Evolutionary conservation across 2,113 vertebrate species (phyloP).

Genomic region (Gambusia affinis): DNA sequence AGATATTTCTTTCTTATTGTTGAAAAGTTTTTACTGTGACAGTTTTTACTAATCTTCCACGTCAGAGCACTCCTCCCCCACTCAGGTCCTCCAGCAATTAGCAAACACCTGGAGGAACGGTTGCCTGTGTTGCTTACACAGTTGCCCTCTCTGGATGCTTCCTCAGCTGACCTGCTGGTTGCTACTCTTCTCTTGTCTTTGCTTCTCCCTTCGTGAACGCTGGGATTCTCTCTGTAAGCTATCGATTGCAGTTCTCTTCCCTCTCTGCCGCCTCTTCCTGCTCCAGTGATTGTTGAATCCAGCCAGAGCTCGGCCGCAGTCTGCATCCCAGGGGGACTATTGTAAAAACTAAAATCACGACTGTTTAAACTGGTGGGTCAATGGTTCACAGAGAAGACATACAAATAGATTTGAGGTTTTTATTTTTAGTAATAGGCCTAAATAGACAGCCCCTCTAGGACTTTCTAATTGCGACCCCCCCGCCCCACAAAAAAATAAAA

Average conservation of each 20-base stretch:
- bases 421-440: slow-evolving; percentile 23
- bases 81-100: too few species aligned
- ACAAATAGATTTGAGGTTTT: slow-evolving; percentile 26
- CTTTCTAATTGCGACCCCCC: too few species aligned
- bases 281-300: slow-evolving; percentile 48
- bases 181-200: not conserved
- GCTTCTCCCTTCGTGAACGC: slow-evolving; percentile 40
- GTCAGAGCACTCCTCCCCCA: too few species aligned
- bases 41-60: too few species aligned
- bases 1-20: too few species aligned
- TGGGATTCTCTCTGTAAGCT: slow-evolving; percentile 41
- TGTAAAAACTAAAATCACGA: slow-evolving; percentile 45
- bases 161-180: slow-evolving; percentile 25
- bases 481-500: too few species aligned
- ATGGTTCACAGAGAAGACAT: slow-evolving; percentile 22
- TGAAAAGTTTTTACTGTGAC: too few species aligned
- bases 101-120: too few species aligned
- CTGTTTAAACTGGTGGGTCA: slow-evolving; percentile 45
- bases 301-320: slow-evolving; percentile 41
- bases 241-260: slow-evolving; percentile 60
- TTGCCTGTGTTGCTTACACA: slow-evolving; percentile 23
- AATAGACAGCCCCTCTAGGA: not conserved
- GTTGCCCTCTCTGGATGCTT: slow-evolving; percentile 40
- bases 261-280: slow-evolving; percentile 36
- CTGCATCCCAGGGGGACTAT: slow-evolving; percentile 31